phyloP scores from a whole-genome alignment of 2,888 invertebrate genomes.

The Antheraea yamamai region DNA sequence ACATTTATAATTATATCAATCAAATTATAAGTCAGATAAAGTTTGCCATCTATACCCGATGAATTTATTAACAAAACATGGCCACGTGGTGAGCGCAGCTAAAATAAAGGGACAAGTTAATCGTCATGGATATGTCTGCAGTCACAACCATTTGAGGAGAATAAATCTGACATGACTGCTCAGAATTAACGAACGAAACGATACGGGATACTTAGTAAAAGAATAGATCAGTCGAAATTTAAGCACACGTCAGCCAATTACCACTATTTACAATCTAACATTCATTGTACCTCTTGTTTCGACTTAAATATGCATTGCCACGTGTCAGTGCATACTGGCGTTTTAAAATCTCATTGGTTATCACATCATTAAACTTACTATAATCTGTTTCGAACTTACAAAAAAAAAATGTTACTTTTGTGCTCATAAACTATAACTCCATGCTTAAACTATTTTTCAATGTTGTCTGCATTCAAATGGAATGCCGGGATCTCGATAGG shows the following conservation, averaged over 20 bases:
- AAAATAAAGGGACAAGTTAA: slow-evolving; percentile 21
- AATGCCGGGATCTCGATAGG: slow-evolving; percentile 17
- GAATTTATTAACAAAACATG: slow-evolving; percentile 38
- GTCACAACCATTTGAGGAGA: slow-evolving; percentile 74
- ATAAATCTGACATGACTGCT: slow-evolving; percentile 58
- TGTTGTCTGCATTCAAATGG: slow-evolving; percentile 15
- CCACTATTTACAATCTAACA: slow-evolving; percentile 62
- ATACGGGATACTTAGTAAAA: slow-evolving; percentile 49
- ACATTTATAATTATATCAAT: slow-evolving; percentile 64
- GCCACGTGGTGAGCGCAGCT: slow-evolving; percentile 23
- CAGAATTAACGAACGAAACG: slow-evolving; percentile 42
- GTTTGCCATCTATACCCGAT: slow-evolving; percentile 61
- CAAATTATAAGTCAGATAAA: slow-evolving; percentile 72
- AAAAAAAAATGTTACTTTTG: slow-evolving; percentile 69
- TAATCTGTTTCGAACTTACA: slow-evolving; percentile 74
- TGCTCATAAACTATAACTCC: slow-evolving; percentile 61
- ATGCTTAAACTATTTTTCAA: slow-evolving; percentile 23
- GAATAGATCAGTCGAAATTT: slow-evolving; percentile 62
- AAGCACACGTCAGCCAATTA: slow-evolving; percentile 66
- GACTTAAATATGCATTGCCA: slow-evolving; percentile 67
- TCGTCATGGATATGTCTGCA: slow-evolving; percentile 73
- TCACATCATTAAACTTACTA: slow-evolving; percentile 80
- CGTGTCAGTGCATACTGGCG: slow-evolving; percentile 55
- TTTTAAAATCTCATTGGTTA: slow-evolving; percentile 79
- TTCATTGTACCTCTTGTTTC: slow-evolving; percentile 77